phyloP scores from a whole-genome alignment of 53 echinoderm and acorn worm genomes.

The Patiria pectinifera region DNA sequence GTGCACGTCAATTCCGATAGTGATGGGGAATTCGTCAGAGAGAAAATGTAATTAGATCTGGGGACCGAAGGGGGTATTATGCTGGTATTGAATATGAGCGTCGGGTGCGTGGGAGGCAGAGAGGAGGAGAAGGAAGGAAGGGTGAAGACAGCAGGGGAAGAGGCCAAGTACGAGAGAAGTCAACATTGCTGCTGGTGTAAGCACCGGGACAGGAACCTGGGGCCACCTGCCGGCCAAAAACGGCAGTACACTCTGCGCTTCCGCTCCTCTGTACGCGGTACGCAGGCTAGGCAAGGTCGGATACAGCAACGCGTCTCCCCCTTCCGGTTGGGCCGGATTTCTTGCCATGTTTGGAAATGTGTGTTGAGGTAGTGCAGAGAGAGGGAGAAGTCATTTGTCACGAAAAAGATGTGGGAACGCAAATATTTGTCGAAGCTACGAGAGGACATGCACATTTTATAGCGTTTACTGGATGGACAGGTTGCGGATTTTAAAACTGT shows the following conservation, averaged over 20 bases:
- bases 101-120: neutral
- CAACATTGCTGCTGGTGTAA: conserved; percentile 4
- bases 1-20: conserved; percentile 2
- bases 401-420: conserved; percentile 29
- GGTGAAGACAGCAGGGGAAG: neutral
- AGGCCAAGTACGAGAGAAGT: conserved; percentile 4
- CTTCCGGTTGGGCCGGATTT: conserved; percentile 50
- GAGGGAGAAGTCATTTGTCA: conserved; percentile 34
- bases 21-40: neutral
- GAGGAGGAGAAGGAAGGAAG: conserved; percentile 27
- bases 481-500: neutral
- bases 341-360: conserved; percentile 25
- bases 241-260: conserved; percentile 10
- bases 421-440: conserved; percentile 52
- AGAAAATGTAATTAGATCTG: conserved; percentile 23
- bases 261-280: neutral
- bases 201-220: conserved; percentile 26
- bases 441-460: neutral
- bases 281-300: conserved; percentile 4
- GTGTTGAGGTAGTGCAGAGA: conserved; percentile 13
- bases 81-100: conserved; percentile 1
- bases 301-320: neutral
- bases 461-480: neutral
- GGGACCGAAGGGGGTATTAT: neutral
- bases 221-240: conserved; percentile 51